phyloP scores from a whole-genome alignment of 1,140 invertebrate species.

The Telenomus remus region DNA sequence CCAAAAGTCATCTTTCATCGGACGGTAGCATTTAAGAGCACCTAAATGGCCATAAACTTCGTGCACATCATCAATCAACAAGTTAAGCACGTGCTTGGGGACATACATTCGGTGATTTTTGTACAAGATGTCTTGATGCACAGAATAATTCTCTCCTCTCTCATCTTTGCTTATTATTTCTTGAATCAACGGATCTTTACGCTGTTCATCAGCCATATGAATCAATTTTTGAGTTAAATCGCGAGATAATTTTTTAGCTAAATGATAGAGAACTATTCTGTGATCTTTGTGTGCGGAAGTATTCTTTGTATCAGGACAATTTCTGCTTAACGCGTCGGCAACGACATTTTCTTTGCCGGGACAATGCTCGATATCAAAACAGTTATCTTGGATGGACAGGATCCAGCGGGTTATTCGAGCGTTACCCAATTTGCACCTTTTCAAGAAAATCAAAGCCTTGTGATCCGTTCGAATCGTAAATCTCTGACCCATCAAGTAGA shows the following conservation, averaged over 20 bases:
- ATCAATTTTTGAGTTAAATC: not conserved
- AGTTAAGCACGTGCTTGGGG: not conserved
- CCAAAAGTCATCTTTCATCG: slow-evolving; percentile 55
- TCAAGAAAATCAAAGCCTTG: slow-evolving; percentile 44
- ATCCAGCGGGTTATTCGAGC: slow-evolving; percentile 18
- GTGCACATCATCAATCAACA: slow-evolving; percentile 35
- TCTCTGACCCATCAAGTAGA: slow-evolving; percentile 35
- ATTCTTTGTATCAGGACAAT: not conserved
- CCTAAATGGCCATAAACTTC: slow-evolving; percentile 62
- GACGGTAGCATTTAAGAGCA: slow-evolving; percentile 53
- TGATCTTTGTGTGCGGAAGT: not conserved
- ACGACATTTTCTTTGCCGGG: slow-evolving; percentile 18
- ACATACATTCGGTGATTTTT: not conserved
- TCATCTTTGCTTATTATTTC: slow-evolving; percentile 26
- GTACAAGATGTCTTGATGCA: not conserved
- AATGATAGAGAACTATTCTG: not conserved
- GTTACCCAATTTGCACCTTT: slow-evolving; percentile 21
- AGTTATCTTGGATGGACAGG: slow-evolving; percentile 23
- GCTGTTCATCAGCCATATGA: not conserved
- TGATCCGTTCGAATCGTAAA: slow-evolving; percentile 75
- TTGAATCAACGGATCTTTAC: not conserved
- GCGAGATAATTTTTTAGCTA: not conserved
- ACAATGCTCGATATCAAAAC: slow-evolving; percentile 16
- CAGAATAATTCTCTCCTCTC: not conserved
- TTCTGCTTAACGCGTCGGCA: slow-evolving; percentile 11